These are phyloP conservation scores for Eidolon helvum DNA, from an alignment of 2,113 vertebrate genomes.

Conservation along the genomic window DNA sequence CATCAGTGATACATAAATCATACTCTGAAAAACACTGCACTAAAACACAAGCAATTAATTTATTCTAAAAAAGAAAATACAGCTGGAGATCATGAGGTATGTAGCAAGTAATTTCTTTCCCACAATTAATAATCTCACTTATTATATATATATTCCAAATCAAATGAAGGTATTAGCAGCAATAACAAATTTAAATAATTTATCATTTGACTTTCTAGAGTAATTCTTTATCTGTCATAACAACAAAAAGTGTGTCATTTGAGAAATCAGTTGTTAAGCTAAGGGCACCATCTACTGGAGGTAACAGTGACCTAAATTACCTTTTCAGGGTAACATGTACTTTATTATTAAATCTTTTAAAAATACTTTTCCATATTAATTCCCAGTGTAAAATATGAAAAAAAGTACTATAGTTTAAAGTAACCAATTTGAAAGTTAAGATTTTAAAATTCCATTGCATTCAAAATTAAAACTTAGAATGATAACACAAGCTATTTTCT, in stretches of 20 bases:
- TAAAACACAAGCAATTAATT: background rate
- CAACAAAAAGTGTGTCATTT: background rate
- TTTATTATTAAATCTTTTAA: constrained; percentile 29
- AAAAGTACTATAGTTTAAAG: background rate
- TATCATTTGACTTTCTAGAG: background rate
- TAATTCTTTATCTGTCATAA: background rate
- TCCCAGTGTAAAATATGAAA: background rate
- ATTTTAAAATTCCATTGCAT: background rate
- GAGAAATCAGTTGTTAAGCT: constrained; percentile 10
- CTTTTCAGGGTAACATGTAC: background rate
- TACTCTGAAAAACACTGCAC: background rate
- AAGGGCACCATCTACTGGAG: constrained; percentile 74
- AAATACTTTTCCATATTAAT: constrained; percentile 6
- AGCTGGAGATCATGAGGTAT: background rate
- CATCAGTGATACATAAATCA: background rate
- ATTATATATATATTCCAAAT: background rate
- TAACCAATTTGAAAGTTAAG: constrained; percentile 17
- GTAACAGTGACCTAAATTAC: background rate
- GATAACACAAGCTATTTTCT: background rate
- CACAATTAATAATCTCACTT: background rate
- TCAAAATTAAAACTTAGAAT: constrained; percentile 37
- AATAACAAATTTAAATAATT: constrained; percentile 30
- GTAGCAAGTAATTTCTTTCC: background rate
- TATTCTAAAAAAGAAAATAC: background rate
- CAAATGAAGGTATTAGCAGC: constrained; percentile 48